Evolutionary conservation across 2,113 vertebrate genomes (phyloP).

Genomic region (Mesoclemmys tuberculata): DNA sequence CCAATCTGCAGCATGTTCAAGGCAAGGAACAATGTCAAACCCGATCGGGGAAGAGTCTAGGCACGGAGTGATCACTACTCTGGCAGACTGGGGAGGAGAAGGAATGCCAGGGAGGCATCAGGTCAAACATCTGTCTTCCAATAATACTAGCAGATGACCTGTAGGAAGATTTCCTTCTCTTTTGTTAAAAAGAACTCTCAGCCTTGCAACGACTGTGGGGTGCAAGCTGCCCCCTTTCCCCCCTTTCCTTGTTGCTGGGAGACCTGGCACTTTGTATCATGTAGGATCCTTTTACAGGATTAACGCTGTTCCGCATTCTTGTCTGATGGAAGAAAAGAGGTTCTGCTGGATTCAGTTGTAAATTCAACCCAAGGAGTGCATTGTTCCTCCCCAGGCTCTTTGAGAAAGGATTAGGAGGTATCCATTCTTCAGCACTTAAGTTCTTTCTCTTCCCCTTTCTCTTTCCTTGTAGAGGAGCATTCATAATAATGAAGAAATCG

Average conservation of each 20-base stretch:
- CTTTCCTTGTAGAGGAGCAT: slow-evolving; percentile 1
- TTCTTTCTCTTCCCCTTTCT: slow-evolving; percentile 60
- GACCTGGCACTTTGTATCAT: slow-evolving; percentile 49
- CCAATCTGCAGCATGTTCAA: too few relatives aligned
- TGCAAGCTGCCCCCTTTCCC: neutral
- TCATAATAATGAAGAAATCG: slow-evolving; percentile 22
- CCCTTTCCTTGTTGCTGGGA: slow-evolving; percentile 74
- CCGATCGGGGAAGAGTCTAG: neutral
- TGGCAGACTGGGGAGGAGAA: fast-evolving
- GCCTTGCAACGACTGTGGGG: neutral
- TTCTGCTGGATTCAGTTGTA: slow-evolving; percentile 72
- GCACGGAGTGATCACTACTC: neutral
- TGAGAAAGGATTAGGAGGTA: slow-evolving; percentile 78
- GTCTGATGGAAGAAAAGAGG: slow-evolving; percentile 52
- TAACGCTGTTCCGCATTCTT: slow-evolving; percentile 81
- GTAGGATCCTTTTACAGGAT: slow-evolving; percentile 68
- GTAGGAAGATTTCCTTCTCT: neutral
- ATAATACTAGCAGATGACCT: neutral
- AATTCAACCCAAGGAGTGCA: slow-evolving; percentile 68
- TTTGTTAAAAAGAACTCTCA: neutral
- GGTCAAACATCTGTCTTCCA: fast-evolving
- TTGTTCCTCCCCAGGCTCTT: slow-evolving; percentile 73
- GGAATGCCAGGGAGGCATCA: fast-evolving
- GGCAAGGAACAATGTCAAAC: neutral
- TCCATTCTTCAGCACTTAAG: slow-evolving; percentile 45